Evolutionary conservation across 2,888 invertebrate species (phyloP).

Genomic region (Cryptus armator): DNA sequence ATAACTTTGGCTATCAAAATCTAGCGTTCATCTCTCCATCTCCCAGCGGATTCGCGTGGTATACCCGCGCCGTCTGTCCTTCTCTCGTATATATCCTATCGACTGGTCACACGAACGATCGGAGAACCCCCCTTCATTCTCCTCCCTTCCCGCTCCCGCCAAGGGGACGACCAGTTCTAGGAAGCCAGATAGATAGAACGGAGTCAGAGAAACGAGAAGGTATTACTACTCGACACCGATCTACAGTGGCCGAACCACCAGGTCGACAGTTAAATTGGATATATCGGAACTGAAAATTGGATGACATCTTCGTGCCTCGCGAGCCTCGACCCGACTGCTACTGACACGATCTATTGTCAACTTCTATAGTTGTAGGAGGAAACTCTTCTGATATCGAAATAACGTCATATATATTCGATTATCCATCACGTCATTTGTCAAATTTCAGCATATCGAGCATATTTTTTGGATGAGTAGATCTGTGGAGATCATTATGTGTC

Average conservation of each 20-base stretch:
- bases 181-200: neutral
- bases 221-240: conserved; percentile 25
- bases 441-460: too few relatives aligned
- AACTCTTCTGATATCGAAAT: neutral
- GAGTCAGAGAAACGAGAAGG: conserved; percentile 7
- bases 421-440: neutral
- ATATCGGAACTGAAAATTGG: conserved; percentile 40
- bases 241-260: conserved; percentile 3
- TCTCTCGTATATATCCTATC: conserved; percentile 11
- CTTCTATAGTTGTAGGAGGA: neutral
- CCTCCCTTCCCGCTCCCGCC: neutral
- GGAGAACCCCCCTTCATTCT: neutral
- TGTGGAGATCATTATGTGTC: neutral
- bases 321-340: neutral
- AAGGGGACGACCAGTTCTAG: neutral
- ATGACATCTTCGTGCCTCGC: conserved; percentile 47
- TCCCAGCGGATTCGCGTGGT: neutral
- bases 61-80: neutral
- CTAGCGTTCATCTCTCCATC: conserved; percentile 25
- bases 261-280: conserved; percentile 30
- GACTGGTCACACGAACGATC: neutral
- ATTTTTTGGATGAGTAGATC: neutral
- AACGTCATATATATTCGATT: neutral
- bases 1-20: conserved; percentile 62
- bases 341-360: neutral